Evolutionary conservation across 2,888 invertebrate species (phyloP).

Genomic region (Tetranychus piercei): DNA sequence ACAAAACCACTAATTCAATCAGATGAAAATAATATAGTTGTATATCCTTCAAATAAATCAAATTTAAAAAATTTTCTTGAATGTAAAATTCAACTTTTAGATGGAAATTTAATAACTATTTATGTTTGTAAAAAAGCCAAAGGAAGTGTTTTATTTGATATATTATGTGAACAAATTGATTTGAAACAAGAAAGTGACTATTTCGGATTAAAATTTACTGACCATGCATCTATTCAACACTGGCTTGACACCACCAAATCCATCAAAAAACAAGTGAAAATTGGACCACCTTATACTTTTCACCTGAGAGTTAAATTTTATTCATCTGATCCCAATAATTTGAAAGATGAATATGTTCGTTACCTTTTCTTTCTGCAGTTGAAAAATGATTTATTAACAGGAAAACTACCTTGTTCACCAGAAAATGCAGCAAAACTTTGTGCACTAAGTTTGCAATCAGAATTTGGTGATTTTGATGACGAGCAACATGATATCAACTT

Average conservation of each 20-base stretch:
- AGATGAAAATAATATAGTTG: neutral
- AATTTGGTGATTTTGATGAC: conserved; percentile 89
- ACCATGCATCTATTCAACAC: conserved; percentile 54
- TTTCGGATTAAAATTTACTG: conserved; percentile 93
- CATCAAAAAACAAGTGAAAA: conserved; percentile 94
- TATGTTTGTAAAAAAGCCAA: conserved; percentile 78
- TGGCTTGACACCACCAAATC: conserved; percentile 97
- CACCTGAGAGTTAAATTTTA: conserved; percentile 93
- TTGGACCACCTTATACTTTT: conserved; percentile 92
- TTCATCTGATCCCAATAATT: conserved; percentile 87
- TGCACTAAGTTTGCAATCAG: conserved; percentile 83
- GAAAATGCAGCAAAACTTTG: conserved; percentile 71
- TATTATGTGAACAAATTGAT: conserved; percentile 91
- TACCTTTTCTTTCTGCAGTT: conserved; percentile 35
- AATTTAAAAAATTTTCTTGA: conserved; percentile 58
- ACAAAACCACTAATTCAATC: conserved; percentile 17
- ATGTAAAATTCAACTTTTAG: conserved; percentile 81
- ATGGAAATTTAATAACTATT: conserved; percentile 82
- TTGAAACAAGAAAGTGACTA: conserved; percentile 87
- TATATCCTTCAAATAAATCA: neutral
- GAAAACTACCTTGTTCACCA: conserved; percentile 69
- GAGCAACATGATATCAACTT: conserved; percentile 79
- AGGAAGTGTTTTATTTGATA: conserved; percentile 66
- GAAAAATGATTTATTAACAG: conserved; percentile 81
- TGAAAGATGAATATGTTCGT: conserved; percentile 88